phyloP scores from a whole-genome alignment of 2,797 vertebrate species.

The Poeciliopsis turneri region DNA sequence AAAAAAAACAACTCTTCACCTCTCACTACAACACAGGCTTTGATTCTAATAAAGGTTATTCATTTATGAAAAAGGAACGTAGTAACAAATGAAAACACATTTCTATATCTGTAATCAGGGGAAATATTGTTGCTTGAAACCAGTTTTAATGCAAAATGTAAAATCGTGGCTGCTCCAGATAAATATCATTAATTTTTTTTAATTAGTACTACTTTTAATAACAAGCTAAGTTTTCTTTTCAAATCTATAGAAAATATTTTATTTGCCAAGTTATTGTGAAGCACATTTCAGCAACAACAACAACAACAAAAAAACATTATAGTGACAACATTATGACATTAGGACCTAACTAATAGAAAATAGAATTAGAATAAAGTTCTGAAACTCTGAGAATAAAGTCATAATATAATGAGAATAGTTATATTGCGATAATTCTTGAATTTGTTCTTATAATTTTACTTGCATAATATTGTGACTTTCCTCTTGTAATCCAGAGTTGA shows the following conservation, averaged over 20 bases:
- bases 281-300: too few species aligned
- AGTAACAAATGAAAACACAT: background rate
- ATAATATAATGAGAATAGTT: too few species aligned
- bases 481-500: too few species aligned
- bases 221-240: background rate
- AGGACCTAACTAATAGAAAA: too few species aligned
- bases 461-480: too few species aligned
- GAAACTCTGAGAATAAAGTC: too few species aligned
- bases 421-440: too few species aligned
- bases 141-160: background rate
- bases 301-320: background rate
- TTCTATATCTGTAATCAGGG: background rate
- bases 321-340: background rate
- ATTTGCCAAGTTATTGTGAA: background rate
- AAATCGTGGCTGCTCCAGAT: background rate
- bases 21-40: conserved; percentile 20
- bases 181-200: background rate
- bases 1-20: conserved; percentile 8
- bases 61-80: conserved; percentile 16
- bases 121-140: background rate
- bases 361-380: too few species aligned
- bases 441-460: too few species aligned
- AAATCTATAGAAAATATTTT: background rate
- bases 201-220: background rate
- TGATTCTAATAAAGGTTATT: conserved; percentile 7